phyloP scores from a whole-genome alignment of 2,113 vertebrate genomes.

The Macquaria australasica region DNA sequence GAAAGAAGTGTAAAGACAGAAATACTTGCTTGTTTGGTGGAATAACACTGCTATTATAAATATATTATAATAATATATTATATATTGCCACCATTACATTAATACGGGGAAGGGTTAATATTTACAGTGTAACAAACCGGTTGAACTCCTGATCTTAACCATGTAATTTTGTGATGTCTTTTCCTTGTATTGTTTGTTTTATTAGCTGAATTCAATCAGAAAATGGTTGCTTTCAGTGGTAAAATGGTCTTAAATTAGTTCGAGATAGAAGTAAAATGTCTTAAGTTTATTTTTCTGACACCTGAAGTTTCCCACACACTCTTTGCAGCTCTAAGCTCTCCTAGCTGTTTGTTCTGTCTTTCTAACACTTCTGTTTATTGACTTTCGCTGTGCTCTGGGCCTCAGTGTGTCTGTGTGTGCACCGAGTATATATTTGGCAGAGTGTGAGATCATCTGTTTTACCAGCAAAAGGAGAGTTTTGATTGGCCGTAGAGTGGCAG shows the following conservation, averaged over 20 bases:
- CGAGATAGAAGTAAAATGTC: not conserved
- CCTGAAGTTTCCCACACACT: conserved; percentile 24
- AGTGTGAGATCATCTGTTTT: conserved; percentile 62
- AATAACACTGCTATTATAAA: no score
- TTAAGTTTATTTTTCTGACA: not conserved
- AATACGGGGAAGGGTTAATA: not conserved
- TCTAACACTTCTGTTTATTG: conserved; percentile 56
- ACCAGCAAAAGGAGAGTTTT: conserved; percentile 40
- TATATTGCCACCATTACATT: no score
- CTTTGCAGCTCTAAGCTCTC: conserved; percentile 10
- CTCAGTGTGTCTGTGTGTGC: not conserved
- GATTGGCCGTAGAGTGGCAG: conserved; percentile 19
- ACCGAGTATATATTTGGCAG: conserved; percentile 49
- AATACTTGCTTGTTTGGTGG: no score
- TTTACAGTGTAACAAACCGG: not conserved
- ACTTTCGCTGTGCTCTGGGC: conserved; percentile 38
- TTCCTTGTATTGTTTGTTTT: not conserved
- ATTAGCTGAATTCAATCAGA: not conserved
- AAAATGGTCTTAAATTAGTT: not conserved
- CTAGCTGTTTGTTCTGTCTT: conserved; percentile 37
- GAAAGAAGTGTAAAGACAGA: no score
- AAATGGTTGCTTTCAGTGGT: not conserved
- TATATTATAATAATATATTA: no score
- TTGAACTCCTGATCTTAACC: not conserved
- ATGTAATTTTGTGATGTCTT: not conserved